Evolutionary conservation across 2,888 invertebrate genomes (phyloP), one percentile per base, ranked within the genome.

Genomic region (Trachelus troglodyta): DNA sequence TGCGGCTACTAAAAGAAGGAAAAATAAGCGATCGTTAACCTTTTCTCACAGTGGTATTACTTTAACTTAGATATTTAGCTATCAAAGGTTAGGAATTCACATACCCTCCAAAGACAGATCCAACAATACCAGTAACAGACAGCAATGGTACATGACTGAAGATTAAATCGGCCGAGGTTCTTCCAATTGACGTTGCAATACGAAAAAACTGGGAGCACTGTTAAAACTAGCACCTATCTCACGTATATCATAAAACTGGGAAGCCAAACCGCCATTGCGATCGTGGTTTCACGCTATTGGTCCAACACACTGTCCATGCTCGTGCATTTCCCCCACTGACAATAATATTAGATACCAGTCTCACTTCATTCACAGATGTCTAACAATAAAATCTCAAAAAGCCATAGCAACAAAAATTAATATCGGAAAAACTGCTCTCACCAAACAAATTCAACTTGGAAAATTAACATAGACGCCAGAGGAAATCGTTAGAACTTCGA

Each of bases 1-100:
- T 88, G 96, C 95, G 89, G 95, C 94, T 91, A 95, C 96, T 96
- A 86, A 78, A 90, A 90, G 78, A 35, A 37, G 68, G 30, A 33
- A 69, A 68, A 74, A 75, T 69, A 73, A 78, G 2, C 4, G 33
- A 12, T n/a, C 12, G 9, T 56, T 23, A 56, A 56, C 56, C 23
- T 9, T 56, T 56, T 0, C 9, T 23, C 23, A 56, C 56, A 56
- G 23, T 23, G 9, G 9, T 56, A 56, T 56, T 56, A 23, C 56
- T 56, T 0, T 9, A 23, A 56, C 1, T 56, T 2, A 23, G 6
- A 56, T 56, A 56, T 56, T 15, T 12, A 73, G 75, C 12, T 37
- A 34, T 69, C n/a, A 75, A 80, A 89, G 89, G 89, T 89, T 89
- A 89, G 83, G 82, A 82, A 76, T 56, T 56, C 76, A 86, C 89